phyloP scores from a whole-genome alignment of 2,888 invertebrate species.

The Nemapogon koenigi region DNA sequence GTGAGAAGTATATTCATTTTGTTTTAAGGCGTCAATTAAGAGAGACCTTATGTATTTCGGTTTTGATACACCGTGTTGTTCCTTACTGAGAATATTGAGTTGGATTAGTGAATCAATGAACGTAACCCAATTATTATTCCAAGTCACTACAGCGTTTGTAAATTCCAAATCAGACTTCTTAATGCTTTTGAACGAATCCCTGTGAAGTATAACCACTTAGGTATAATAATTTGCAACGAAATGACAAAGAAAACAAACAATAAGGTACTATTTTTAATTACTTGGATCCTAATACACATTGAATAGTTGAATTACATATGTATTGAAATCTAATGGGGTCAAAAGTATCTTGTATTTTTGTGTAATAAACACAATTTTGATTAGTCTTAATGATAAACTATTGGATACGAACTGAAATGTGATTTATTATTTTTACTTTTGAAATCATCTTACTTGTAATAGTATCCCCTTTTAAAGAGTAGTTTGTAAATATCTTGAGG shows the following conservation, averaged over 20 bases:
- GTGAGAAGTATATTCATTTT: constrained; percentile 13
- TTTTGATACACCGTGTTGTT: constrained; percentile 65
- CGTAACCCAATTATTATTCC: constrained; percentile 81
- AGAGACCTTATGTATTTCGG: constrained; percentile 51
- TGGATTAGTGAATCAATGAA: constrained; percentile 85
- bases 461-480: constrained; percentile 3
- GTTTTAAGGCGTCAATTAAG: constrained; percentile 23
- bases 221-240: too few species aligned
- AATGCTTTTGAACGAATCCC: constrained; percentile 31
- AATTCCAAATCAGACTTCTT: constrained; percentile 22
- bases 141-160: constrained; percentile 44
- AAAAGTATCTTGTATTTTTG: too few species aligned
- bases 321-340: too few species aligned
- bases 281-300: too few species aligned
- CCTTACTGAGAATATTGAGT: constrained; percentile 68
- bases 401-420: too few species aligned
- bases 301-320: too few species aligned
- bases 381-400: too few species aligned
- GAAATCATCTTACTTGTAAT: neutral
- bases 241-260: too few species aligned
- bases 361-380: too few species aligned
- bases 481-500: constrained; percentile 2
- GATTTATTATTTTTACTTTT: too few species aligned
- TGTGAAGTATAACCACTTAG: too few species aligned
- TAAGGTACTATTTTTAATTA: too few species aligned